Percentiles rank a stretch among this genome's conserved stretches.
phyloP scores from a whole-genome alignment of 2,888 invertebrate genomes.

The Deroplatys truncata region DNA sequence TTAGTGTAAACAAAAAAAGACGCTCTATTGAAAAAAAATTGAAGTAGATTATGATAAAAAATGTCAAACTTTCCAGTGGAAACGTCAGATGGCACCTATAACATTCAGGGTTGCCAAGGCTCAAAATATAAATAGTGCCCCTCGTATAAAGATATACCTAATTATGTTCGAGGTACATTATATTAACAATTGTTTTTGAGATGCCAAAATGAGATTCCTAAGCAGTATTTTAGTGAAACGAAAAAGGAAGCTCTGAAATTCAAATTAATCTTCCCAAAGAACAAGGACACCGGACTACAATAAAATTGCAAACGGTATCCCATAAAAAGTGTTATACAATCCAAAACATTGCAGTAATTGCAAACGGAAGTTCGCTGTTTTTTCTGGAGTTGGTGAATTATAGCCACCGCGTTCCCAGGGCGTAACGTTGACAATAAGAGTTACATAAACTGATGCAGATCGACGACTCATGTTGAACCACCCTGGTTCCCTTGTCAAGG shows the following conservation, averaged over 20 bases:
- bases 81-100: too few species aligned
- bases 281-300: neutral
- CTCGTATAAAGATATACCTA: too few species aligned
- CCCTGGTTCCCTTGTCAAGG: neutral
- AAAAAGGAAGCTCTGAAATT: neutral
- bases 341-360: neutral
- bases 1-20: too few species aligned
- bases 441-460: neutral
- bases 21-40: too few species aligned
- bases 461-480: neutral
- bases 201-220: neutral
- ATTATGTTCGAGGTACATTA: too few species aligned
- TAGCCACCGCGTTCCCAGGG: neutral
- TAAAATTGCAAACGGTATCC: neutral
- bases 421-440: neutral
- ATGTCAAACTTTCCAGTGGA: too few species aligned
- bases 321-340: neutral
- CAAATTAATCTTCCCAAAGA: neutral
- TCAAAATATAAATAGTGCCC: too few species aligned
- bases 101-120: too few species aligned
- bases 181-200: neutral
- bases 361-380: neutral
- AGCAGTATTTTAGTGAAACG: neutral
- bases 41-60: too few species aligned
- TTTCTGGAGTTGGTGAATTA: neutral